Evolutionary conservation across 2,113 vertebrate species (phyloP).

Genomic region (Lagenorhynchus albirostris): DNA sequence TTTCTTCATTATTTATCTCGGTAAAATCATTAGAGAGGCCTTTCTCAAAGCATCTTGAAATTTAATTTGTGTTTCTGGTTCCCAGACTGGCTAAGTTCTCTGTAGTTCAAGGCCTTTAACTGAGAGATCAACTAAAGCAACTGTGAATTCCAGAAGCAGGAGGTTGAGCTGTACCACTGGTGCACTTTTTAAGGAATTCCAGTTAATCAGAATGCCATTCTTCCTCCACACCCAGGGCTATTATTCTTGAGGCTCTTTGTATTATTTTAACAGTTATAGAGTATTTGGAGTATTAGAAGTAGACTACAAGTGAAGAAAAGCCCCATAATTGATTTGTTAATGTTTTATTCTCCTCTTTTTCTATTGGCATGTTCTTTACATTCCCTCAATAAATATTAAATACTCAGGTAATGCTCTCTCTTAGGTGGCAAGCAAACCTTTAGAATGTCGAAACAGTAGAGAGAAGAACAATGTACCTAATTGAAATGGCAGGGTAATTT

Average conservation of each 20-base stretch:
- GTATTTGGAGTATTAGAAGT: constrained; percentile 16
- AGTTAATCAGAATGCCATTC: constrained; percentile 12
- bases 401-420: constrained; percentile 25
- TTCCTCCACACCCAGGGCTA: neutral
- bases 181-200: neutral
- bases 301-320: neutral
- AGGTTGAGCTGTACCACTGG: neutral
- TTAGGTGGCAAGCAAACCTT: constrained; percentile 53
- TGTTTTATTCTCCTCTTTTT: constrained; percentile 42
- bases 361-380: constrained; percentile 43
- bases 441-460: constrained; percentile 36
- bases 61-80: neutral
- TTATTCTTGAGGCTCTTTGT: neutral
- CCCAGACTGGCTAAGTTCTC: neutral
- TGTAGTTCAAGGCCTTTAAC: neutral
- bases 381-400: constrained; percentile 64
- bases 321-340: constrained; percentile 37
- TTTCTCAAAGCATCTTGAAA: constrained; percentile 12
- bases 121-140: neutral
- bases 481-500: constrained; percentile 58
- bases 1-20: neutral
- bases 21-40: neutral
- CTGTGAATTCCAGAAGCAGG: neutral
- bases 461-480: constrained; percentile 59
- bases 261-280: constrained; percentile 24